These are phyloP conservation scores for Oreochromis mossambicus DNA, from an alignment of 2,797 vertebrate genomes.

Conservation along the genomic window DNA sequence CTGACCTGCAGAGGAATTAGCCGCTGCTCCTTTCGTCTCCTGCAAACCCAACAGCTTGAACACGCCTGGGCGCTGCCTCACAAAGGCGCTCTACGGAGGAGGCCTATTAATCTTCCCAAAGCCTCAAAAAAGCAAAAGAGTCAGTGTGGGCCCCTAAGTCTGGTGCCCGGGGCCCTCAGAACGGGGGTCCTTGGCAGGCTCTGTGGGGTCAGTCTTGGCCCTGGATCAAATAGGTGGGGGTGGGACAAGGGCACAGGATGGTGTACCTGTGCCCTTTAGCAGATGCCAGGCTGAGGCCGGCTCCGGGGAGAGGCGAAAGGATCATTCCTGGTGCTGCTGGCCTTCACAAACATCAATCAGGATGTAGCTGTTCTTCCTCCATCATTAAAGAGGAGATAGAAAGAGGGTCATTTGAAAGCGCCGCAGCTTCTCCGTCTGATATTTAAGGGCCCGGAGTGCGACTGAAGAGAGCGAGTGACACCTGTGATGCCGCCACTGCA, in stretches of 20 bases:
- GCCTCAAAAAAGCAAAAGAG: conserved; percentile 66
- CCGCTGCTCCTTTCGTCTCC: conserved; percentile 68
- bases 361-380: conserved; percentile 29
- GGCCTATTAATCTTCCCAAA: conserved; percentile 80
- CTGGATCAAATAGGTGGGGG: conserved; percentile 71
- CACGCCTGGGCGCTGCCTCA: conserved; percentile 75
- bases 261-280: conserved; percentile 75
- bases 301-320: conserved; percentile 53
- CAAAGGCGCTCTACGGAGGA: conserved; percentile 69
- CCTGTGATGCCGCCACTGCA: conserved; percentile 20
- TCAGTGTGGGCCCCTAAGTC: conserved; percentile 57
- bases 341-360: conserved; percentile 56
- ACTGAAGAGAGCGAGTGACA: neutral
- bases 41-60: conserved; percentile 77
- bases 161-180: conserved; percentile 58
- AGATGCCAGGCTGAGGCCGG: conserved; percentile 64
- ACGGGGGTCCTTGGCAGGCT: conserved; percentile 63
- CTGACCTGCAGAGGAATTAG: conserved; percentile 79
- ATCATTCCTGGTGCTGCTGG: conserved; percentile 54
- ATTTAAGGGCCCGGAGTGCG: neutral
- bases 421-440: neutral
- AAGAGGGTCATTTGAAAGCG: conserved; percentile 2
- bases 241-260: conserved; percentile 61
- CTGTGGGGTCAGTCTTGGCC: conserved; percentile 70
- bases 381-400: conserved; percentile 47